These are phyloP conservation scores for Peucedramus taeniatus DNA, from an alignment of 2,113 vertebrate genomes.

Conservation along the genomic window DNA sequence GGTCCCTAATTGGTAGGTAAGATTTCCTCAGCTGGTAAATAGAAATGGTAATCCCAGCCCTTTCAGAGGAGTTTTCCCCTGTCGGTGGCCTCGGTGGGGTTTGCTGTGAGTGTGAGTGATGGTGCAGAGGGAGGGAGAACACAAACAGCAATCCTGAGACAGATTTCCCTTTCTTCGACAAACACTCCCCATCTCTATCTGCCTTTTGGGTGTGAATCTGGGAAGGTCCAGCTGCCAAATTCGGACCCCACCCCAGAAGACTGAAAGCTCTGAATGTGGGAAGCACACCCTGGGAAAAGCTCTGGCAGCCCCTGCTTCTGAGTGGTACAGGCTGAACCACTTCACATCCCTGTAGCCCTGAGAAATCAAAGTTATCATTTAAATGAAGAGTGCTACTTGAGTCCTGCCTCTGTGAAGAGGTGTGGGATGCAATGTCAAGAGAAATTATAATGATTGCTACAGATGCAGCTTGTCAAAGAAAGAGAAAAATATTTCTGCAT, in stretches of 20 bases:
- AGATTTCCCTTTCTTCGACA: neutral
- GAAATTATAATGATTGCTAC: constrained; percentile 45
- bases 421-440: constrained; percentile 22
- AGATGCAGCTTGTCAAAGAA: constrained; percentile 38
- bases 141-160: neutral
- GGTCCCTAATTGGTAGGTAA: neutral
- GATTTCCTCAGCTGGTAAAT: constrained; percentile 5
- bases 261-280: neutral
- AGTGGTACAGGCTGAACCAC: neutral
- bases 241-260: neutral
- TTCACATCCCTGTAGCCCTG: neutral
- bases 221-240: neutral
- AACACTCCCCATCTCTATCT: neutral
- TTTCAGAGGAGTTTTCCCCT: neutral
- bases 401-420: neutral
- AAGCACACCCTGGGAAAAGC: neutral
- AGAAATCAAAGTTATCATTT: constrained; percentile 30
- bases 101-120: neutral
- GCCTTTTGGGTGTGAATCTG: neutral
- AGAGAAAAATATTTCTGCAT: constrained; percentile 4
- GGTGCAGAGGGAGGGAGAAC: neutral
- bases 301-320: neutral
- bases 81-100: neutral
- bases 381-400: constrained; percentile 28
- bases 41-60: neutral